Conservation (phyloP, 1,140 invertebrate genomes). For the Venustaconcha ellipsiformis region DNA sequence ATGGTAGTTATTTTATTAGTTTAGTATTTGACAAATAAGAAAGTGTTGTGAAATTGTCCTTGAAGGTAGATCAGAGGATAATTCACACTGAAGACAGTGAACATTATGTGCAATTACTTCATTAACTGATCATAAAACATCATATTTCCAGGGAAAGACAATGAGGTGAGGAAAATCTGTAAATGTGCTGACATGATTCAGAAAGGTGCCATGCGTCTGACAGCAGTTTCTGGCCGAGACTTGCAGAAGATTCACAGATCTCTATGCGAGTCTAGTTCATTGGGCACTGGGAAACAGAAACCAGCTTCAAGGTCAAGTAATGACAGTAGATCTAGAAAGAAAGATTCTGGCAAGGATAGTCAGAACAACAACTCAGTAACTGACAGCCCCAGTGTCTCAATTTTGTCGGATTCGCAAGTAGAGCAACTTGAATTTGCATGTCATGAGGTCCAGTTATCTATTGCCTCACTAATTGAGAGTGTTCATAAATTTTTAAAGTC, state of each 20-base stretch:
- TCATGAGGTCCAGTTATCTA: conserved; percentile 9
- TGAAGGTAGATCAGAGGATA: background rate
- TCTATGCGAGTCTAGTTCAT: background rate
- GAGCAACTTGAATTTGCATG: conserved; percentile 16
- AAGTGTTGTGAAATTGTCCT: background rate
- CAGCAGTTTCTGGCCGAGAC: conserved; percentile 33
- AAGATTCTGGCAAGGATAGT: too few relatives aligned
- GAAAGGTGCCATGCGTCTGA: conserved; percentile 41
- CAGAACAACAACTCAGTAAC: background rate
- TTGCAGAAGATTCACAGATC: background rate
- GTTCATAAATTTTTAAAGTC: conserved; percentile 17
- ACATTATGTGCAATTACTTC: background rate
- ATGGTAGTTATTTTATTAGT: background rate
- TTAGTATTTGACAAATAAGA: background rate
- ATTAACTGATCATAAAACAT: conserved; percentile 1
- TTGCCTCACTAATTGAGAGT: conserved; percentile 11
- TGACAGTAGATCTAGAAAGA: too few relatives aligned
- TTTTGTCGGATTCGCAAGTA: conserved; percentile 5
- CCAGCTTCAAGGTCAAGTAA: too few relatives aligned
- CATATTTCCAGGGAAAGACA: conserved; percentile 37
- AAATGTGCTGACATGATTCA: conserved; percentile 54
- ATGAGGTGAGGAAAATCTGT: conserved; percentile 42
- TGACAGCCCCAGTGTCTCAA: background rate
- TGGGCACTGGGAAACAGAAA: background rate
- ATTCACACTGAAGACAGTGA: background rate